Conservation (phyloP, 2,888 invertebrate genomes). For the Noctua janthe region DNA sequence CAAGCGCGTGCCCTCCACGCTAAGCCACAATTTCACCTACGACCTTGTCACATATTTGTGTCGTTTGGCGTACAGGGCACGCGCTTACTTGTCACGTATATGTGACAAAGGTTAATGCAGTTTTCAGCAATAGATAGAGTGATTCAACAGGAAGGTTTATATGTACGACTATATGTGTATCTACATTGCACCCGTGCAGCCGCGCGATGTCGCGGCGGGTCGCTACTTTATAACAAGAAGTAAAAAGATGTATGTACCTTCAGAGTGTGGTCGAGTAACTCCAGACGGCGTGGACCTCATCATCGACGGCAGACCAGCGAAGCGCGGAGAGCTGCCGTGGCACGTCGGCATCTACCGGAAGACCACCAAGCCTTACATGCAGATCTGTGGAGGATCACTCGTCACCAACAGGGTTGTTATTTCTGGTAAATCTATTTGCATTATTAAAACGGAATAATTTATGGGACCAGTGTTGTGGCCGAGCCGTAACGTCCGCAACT, state of each 20-base stretch:
- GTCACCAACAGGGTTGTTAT: conserved; percentile 79
- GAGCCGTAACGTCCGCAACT: background rate
- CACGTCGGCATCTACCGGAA: conserved; percentile 88
- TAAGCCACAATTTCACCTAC: too few species aligned
- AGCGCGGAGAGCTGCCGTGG: conserved; percentile 88
- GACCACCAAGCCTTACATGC: conserved; percentile 80
- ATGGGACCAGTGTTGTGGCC: too few species aligned
- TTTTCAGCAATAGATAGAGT: too few species aligned
- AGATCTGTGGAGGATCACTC: conserved; percentile 90
- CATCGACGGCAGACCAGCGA: conserved; percentile 73
- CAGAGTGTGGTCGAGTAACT: conserved; percentile 64
- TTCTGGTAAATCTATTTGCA: conserved; percentile 72
- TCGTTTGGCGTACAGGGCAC: too few species aligned
- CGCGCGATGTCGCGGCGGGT: too few species aligned
- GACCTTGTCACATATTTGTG: too few species aligned
- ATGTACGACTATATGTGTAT: too few species aligned
- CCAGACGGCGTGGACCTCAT: conserved; percentile 77
- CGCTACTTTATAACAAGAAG: background rate
- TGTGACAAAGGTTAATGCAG: too few species aligned
- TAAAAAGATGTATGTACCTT: background rate
- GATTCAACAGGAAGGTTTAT: too few species aligned
- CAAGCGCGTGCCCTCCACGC: too few species aligned
- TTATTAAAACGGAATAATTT: background rate
- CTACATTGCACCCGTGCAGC: too few species aligned
- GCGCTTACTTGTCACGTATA: too few species aligned